Percentiles rank a stretch among this genome's conserved stretches.
phyloP scores from a whole-genome alignment of 1,140 invertebrate genomes.

The Diabrotica undecimpunctata region DNA sequence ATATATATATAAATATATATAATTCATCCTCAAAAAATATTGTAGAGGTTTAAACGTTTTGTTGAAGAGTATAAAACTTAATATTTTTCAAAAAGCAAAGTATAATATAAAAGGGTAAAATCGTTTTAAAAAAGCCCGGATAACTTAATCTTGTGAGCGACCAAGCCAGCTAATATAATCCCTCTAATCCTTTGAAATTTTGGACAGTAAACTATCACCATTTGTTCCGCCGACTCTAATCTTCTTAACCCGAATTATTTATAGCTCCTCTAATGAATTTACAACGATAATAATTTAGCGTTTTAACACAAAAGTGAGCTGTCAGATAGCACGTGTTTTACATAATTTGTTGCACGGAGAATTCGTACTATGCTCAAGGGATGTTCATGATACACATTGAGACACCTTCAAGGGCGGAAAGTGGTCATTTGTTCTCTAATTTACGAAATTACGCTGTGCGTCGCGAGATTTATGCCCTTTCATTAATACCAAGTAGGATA shows the following conservation, averaged over 20 bases:
- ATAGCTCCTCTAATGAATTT: conserved; percentile 14
- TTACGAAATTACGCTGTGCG: conserved; percentile 4
- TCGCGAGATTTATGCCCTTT: not conserved
- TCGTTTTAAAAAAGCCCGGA: no score
- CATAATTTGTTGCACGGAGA: conserved; percentile 17
- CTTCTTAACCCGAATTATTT: conserved; percentile 2
- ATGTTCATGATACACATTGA: conserved; percentile 18
- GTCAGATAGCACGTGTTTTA: conserved; percentile 17
- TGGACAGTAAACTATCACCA: not conserved
- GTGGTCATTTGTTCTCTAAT: conserved; percentile 13
- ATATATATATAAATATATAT: no score
- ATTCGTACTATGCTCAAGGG: conserved; percentile 16
- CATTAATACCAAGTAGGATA: not conserved
- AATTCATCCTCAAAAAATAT: no score
- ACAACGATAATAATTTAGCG: conserved; percentile 9
- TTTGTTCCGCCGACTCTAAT: not conserved
- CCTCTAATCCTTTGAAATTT: no score
- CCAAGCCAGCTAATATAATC: no score
- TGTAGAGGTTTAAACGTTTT: no score
- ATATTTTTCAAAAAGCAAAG: no score
- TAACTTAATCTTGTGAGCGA: no score
- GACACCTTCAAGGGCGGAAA: conserved; percentile 16
- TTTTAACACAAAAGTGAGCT: conserved; percentile 19
- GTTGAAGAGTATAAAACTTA: no score
- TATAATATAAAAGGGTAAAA: no score